Conservation (phyloP, 2,888 invertebrate species). For the Caenorhabditis afra region DNA sequence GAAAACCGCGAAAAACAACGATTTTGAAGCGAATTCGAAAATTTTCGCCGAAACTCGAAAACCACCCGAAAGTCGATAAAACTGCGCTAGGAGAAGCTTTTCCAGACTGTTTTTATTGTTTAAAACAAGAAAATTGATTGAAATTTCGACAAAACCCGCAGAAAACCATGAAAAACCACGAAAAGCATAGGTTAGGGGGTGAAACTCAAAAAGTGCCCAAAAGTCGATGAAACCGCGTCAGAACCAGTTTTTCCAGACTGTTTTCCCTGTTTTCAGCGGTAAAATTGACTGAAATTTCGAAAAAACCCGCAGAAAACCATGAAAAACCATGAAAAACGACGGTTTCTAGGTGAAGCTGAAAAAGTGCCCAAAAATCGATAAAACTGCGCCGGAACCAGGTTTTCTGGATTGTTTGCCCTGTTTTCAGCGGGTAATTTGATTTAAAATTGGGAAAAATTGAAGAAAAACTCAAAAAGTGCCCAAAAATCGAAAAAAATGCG, state of each 20-base stretch:
- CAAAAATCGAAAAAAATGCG: no score
- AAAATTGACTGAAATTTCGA: slow-evolving; percentile 5
- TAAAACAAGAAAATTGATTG: background rate
- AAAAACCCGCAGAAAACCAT: slow-evolving; percentile 11
- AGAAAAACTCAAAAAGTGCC: no score
- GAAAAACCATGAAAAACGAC: background rate
- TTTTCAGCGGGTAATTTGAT: background rate
- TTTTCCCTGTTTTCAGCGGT: background rate
- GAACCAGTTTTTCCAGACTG: slow-evolving; percentile 15
- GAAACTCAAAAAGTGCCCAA: slow-evolving; percentile 1
- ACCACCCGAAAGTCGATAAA: no score
- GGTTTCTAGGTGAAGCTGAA: background rate
- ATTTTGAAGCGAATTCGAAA: no score
- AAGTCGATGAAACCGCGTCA: no score
- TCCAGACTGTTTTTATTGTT: slow-evolving; percentile 1
- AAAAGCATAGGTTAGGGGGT: background rate
- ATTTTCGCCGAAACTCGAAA: no score
- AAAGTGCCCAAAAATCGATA: background rate
- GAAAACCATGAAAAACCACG: slow-evolving; percentile 2
- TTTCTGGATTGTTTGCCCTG: background rate
- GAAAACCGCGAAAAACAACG: background rate
- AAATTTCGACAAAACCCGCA: slow-evolving; percentile 14
- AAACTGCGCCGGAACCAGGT: no score
- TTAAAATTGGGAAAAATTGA: no score
- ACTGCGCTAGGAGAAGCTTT: no score